Percentiles rank a stretch among this genome's conserved stretches.
Conservation (phyloP, 2,113 vertebrate species). For the Phoenicopterus ruber region DNA sequence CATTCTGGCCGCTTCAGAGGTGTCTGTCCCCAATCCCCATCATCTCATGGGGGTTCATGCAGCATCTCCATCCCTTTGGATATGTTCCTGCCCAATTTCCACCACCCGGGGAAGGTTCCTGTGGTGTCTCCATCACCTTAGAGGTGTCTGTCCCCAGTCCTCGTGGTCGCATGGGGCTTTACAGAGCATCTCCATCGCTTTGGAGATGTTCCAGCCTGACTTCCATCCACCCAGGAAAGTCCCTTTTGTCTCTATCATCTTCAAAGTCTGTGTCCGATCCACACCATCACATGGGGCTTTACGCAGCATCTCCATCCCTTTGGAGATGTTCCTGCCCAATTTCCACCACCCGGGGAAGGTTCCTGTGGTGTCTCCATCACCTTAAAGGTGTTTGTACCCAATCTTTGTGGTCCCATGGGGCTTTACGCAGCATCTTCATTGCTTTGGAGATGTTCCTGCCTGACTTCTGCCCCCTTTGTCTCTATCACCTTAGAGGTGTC, state of each 20-base stretch:
- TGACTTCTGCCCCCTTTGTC: too few species aligned
- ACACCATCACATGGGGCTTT: too few species aligned
- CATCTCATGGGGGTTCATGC: background rate
- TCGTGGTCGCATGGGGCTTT: fast-evolving
- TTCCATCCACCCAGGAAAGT: background rate
- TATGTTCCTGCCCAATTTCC: background rate
- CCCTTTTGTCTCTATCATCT: background rate
- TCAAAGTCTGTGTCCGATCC: background rate
- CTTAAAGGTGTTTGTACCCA: background rate
- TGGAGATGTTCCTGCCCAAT: background rate
- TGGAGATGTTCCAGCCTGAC: background rate
- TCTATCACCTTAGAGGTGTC: background rate
- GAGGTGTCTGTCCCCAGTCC: background rate
- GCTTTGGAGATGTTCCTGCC: background rate
- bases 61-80: background rate
- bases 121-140: background rate
- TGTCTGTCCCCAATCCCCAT: background rate
- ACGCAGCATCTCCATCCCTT: too few species aligned
- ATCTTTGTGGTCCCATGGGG: background rate
- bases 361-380: background rate
- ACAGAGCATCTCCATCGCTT: fast-evolving
- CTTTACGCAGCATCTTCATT: background rate
- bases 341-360: too few species aligned
- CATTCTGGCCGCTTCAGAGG: fast-evolving
- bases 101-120: background rate